A percentile compares a stretch with the other conserved stretches of the same genome.
Conservation (phyloP, 1,140 invertebrate species). For the Drosophila orosa region DNA sequence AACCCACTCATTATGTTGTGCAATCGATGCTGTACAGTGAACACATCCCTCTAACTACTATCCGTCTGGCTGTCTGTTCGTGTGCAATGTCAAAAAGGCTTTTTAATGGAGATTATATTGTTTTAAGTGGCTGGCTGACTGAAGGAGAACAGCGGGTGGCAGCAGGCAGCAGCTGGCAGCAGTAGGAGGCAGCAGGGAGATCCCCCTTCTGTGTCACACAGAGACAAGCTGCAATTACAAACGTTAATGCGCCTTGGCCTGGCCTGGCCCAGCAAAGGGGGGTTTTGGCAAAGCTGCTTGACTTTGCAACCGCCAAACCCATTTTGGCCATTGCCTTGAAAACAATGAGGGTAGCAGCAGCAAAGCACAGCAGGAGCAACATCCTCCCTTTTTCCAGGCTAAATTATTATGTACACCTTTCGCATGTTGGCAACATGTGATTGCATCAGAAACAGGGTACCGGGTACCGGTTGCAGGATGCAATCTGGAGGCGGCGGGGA, state of each 20-base stretch:
- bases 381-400: conserved; percentile 33
- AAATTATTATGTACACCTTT: conserved; percentile 80
- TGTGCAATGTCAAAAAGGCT: conserved; percentile 80
- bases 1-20: conserved; percentile 56
- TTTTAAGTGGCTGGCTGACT: conserved; percentile 72
- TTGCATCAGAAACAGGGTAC: conserved; percentile 56
- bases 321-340: conserved; percentile 60
- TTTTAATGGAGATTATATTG: conserved; percentile 83
- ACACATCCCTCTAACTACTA: conserved; percentile 21
- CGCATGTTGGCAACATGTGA: conserved; percentile 80
- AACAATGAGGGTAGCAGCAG: conserved; percentile 39
- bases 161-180: neutral
- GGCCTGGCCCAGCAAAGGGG: neutral
- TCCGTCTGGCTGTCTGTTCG: conserved; percentile 14
- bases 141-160: conserved; percentile 15
- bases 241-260: conserved; percentile 71
- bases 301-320: conserved; percentile 77
- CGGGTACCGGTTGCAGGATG: conserved; percentile 1
- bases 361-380: conserved; percentile 4
- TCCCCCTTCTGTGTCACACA: conserved; percentile 48
- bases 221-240: conserved; percentile 80
- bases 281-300: conserved; percentile 44
- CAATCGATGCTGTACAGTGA: conserved; percentile 51
- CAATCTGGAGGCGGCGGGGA: conserved; percentile 16
- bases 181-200: neutral